Conservation (phyloP, 1,140 invertebrate genomes). For the Pemphigus obesinymphae region DNA sequence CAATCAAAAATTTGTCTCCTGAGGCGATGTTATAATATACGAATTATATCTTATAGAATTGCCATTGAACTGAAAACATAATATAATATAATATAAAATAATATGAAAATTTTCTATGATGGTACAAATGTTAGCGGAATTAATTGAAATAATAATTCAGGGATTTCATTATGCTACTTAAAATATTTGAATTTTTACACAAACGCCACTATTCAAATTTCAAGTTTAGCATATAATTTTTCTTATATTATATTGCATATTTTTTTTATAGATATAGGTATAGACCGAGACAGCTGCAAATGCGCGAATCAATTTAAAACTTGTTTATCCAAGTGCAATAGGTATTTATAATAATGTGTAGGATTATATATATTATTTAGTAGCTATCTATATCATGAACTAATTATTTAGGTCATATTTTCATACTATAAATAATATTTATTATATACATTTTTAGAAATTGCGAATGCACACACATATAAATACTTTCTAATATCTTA, state of each 20-base stretch:
- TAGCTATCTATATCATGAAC: not conserved
- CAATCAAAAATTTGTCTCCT: not conserved
- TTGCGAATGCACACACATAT: not conserved
- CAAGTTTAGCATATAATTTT: no score
- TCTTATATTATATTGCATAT: no score
- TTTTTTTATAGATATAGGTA: no score
- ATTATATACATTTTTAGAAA: not conserved
- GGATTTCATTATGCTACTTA: no score
- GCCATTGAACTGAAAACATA: not conserved
- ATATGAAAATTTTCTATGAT: no score
- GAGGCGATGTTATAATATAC: not conserved
- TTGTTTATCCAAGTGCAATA: not conserved
- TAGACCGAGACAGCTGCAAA: no score
- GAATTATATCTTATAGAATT: not conserved
- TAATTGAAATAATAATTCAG: no score
- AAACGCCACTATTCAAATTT: no score
- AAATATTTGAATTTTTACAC: no score
- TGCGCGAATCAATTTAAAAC: not conserved
- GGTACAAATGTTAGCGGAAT: no score
- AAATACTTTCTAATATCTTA: constrained; percentile 11
- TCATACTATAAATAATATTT: not conserved
- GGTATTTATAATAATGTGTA: not conserved
- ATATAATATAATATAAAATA: no score
- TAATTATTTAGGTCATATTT: constrained; percentile 16
- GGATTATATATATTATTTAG: not conserved